Base-by-base conservation (phyloP, 2,113 vertebrate species). In the Cyanoliseus patagonus region DNA sequence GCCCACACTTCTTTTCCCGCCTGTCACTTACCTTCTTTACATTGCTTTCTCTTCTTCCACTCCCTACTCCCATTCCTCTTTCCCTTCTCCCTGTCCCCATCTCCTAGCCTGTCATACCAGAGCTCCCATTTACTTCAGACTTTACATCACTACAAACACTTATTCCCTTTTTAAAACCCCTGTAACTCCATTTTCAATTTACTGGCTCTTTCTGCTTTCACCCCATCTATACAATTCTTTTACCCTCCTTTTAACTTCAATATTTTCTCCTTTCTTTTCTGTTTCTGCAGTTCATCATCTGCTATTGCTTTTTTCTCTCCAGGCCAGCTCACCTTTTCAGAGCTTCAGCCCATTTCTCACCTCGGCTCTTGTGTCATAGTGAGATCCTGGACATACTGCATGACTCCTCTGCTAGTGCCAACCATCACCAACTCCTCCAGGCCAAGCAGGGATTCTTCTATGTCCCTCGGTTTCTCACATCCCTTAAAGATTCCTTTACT, bases 361-460 rank as follows among this genome's bases (percentile, higher is more conserved):
- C 27, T 52, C 7, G 0, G 74, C 31, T 64, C 52, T 7, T 46
- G 25, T 28, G 5, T 23, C 64, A 33, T 0, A 3, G 12, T 6
- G 39, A 52, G 37, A n/a, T 53, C 47, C 51, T 49, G 39, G 67
- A 64, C 17, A 7, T 0, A 2, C 15, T 2, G 27, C n/a, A 42
- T 0, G 1, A 15, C 30, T 10, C 20, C 81, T 19, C 30, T 24
- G 3, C 6, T 4, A 7, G 8, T 30, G 46, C 31, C 82, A 70
- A 13, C 49, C 30, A 46, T 3, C 66, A 22, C 5, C 24, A 30
- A 1, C 75, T 51, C 22, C 62, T 53, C 39, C 11, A 11, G 37
- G 23, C 75, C 5, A 3, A 70, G 41, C 20, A 70, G 37, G 2
- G 24, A 57, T 78, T 59, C 61, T 31, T 49, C 13, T 11, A 7